phyloP scores from a whole-genome alignment of 2,797 vertebrate species.

The Nasua narica region DNA sequence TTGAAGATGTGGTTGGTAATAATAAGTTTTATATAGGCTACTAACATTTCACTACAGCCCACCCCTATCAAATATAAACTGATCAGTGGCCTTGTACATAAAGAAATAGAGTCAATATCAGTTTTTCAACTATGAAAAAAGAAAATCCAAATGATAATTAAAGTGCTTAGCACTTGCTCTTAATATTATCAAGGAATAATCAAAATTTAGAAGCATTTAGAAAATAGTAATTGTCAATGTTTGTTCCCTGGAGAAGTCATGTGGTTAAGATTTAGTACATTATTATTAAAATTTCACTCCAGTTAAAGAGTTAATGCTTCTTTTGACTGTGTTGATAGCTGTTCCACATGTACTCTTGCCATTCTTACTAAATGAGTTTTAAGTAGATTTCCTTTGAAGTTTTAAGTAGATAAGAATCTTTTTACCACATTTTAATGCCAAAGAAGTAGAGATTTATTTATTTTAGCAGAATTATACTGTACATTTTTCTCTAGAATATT shows the following conservation, averaged over 20 bases:
- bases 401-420: constrained; percentile 28
- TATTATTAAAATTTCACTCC: not conserved
- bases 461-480: constrained; percentile 31
- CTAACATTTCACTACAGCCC: not conserved
- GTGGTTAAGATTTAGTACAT: not conserved
- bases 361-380: constrained; percentile 1
- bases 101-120: not conserved
- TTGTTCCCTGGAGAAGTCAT: not conserved
- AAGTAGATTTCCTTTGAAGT: not conserved
- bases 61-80: not conserved
- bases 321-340: not conserved
- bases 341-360: not conserved
- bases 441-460: constrained; percentile 27
- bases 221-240: not conserved
- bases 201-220: constrained; percentile 31
- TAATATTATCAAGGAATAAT: constrained; percentile 23
- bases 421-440: not conserved
- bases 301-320: not conserved
- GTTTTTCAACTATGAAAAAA: constrained; percentile 5
- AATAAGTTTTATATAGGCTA: not conserved
- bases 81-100: not conserved
- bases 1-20: not conserved
- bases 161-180: not conserved
- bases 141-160: not conserved
- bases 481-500: constrained; percentile 20